These are phyloP conservation scores for Tyto alba DNA, from an alignment of 2,113 vertebrate genomes.

Conservation along the genomic window DNA sequence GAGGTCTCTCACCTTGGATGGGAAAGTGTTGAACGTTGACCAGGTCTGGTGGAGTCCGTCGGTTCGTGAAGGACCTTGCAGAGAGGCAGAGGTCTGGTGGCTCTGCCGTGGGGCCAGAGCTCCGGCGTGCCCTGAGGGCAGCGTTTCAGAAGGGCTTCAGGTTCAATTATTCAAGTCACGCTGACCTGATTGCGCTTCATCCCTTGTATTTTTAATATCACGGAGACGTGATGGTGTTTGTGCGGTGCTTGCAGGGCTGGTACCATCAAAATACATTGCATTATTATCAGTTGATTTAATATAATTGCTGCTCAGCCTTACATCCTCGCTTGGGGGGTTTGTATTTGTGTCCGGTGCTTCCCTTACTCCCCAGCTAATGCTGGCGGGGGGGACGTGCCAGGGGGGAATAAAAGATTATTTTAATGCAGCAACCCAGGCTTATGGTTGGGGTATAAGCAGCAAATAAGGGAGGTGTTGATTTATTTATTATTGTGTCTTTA, in stretches of 20 bases:
- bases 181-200: neutral
- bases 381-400: rapidly evolving
- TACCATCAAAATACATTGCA: neutral
- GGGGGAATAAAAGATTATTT: neutral
- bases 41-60: neutral
- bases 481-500: neutral
- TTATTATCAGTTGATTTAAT: slow-evolving; percentile 34
- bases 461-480: neutral
- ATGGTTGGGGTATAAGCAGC: neutral
- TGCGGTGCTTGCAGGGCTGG: neutral
- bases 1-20: neutral
- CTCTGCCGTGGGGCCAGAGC: neutral
- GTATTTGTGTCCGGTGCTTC: neutral
- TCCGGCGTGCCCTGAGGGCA: neutral
- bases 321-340: neutral
- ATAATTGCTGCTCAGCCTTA: neutral
- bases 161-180: neutral
- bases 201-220: neutral
- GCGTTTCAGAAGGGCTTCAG: neutral
- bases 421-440: neutral
- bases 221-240: neutral
- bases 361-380: neutral
- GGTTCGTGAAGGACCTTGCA: neutral
- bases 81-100: rapidly evolving
- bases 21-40: rapidly evolving